Percentiles rank a stretch among this genome's conserved stretches.
phyloP scores from a whole-genome alignment of 2,113 vertebrate species.

The Bos indicus region DNA sequence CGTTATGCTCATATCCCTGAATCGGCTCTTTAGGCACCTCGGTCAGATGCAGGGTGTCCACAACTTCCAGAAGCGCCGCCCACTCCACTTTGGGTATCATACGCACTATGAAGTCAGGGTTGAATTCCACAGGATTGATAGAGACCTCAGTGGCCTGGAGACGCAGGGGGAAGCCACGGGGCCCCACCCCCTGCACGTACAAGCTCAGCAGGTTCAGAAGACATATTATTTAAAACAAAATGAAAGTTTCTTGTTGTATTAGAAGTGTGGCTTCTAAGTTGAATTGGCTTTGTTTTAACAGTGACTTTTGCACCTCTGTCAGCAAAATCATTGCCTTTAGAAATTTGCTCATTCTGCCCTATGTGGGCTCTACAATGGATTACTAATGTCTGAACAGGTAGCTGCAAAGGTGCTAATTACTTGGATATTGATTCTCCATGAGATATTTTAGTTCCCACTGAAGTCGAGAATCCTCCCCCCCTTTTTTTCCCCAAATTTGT shows the following conservation, averaged over 20 bases:
- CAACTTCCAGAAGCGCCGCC: conserved; percentile 87
- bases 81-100: conserved; percentile 95
- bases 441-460: neutral
- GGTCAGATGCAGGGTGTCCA: conserved; percentile 82
- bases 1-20: conserved; percentile 83
- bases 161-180: conserved; percentile 87
- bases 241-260: neutral
- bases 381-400: neutral
- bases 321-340: neutral
- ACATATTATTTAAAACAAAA: neutral
- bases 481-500: neutral
- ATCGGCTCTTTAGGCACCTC: conserved; percentile 82
- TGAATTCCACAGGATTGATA: conserved; percentile 89
- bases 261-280: neutral
- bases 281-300: neutral
- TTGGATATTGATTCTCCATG: neutral
- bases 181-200: conserved; percentile 88
- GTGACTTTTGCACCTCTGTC: neutral
- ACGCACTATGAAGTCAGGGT: conserved; percentile 86
- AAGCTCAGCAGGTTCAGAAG: conserved; percentile 87
- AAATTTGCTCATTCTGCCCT: neutral
- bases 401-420: neutral
- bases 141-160: conserved; percentile 93
- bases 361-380: neutral
- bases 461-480: neutral